A percentile compares a stretch with the other conserved stretches of the same genome.
phyloP scores from a whole-genome alignment of 1,140 invertebrate genomes.

The Batillaria attramentaria region DNA sequence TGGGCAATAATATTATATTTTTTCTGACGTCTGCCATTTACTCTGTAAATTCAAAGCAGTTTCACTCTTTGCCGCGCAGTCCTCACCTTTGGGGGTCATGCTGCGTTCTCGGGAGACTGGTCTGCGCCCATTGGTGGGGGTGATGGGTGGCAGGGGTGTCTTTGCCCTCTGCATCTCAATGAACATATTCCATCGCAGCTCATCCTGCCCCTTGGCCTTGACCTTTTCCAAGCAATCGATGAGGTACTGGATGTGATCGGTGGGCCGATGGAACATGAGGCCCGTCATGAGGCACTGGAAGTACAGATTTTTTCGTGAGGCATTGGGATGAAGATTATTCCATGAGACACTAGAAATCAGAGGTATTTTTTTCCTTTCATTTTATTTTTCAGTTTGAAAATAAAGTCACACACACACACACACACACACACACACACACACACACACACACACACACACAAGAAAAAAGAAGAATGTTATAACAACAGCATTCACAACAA shows the following conservation, averaged over 20 bases:
- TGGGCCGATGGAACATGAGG: conserved; percentile 70
- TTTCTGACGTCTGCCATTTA: too few relatives aligned
- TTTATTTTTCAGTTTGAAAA: neutral
- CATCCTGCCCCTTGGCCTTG: conserved; percentile 59
- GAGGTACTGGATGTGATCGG: conserved; percentile 69
- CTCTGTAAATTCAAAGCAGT: too few relatives aligned
- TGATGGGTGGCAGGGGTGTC: conserved; percentile 66
- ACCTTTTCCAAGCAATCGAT: conserved; percentile 67
- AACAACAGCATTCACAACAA: neutral
- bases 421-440: neutral
- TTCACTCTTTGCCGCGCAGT: too few relatives aligned
- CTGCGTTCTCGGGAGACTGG: conserved; percentile 33
- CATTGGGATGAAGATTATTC: neutral
- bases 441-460: neutral
- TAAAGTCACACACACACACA: neutral
- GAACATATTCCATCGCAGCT: conserved; percentile 68
- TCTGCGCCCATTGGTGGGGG: conserved; percentile 53
- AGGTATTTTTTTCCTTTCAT: neutral
- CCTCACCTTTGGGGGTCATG: conserved; percentile 19
- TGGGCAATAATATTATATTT: too few relatives aligned
- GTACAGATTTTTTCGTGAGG: too few relatives aligned
- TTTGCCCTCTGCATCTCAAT: conserved; percentile 62
- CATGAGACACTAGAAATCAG: neutral
- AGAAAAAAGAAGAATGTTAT: neutral
- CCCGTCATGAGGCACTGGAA: conserved; percentile 71